Evolutionary conservation across 2,888 invertebrate genomes (phyloP).

Genomic region (Camponotus fellah): DNA sequence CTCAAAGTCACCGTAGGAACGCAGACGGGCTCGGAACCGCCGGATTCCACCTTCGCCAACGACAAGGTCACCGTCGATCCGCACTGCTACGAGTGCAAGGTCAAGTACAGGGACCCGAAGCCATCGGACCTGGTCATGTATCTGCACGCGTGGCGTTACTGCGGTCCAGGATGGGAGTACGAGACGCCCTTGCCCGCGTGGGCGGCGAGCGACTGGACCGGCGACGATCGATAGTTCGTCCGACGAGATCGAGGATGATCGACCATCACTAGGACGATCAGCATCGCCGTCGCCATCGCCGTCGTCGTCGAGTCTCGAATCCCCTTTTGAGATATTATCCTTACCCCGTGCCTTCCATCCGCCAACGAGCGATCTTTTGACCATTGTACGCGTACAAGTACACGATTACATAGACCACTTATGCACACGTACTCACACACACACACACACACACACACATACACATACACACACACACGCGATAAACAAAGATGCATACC

Average conservation of each 20-base stretch:
- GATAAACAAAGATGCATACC: conserved; percentile 43
- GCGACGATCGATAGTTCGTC: conserved; percentile 87
- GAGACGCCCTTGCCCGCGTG: conserved; percentile 97
- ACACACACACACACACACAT: too few relatives aligned
- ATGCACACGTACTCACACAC: conserved; percentile 12
- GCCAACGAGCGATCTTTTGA: conserved; percentile 77
- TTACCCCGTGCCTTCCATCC: conserved; percentile 85
- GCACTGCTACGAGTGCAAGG: conserved; percentile 97
- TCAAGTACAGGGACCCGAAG: conserved; percentile 96
- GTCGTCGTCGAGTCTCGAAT: conserved; percentile 60
- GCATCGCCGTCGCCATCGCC: conserved; percentile 24
- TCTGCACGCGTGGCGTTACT: conserved; percentile 97
- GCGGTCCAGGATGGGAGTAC: conserved; percentile 98
- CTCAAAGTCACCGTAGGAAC: conserved; percentile 93
- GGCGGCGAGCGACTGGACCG: conserved; percentile 95
- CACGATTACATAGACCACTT: not conserved
- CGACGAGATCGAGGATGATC: conserved; percentile 49
- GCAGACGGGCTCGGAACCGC: conserved; percentile 93
- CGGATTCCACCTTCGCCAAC: conserved; percentile 89
- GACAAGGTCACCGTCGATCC: conserved; percentile 93
- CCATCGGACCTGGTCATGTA: conserved; percentile 98
- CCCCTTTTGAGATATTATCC: conserved; percentile 76
- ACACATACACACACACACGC: too few relatives aligned
- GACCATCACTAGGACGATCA: conserved; percentile 19
- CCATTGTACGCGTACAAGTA: conserved; percentile 68